Evolutionary conservation across 2,113 vertebrate species (phyloP).

Genomic region (Hoplias malabaricus): DNA sequence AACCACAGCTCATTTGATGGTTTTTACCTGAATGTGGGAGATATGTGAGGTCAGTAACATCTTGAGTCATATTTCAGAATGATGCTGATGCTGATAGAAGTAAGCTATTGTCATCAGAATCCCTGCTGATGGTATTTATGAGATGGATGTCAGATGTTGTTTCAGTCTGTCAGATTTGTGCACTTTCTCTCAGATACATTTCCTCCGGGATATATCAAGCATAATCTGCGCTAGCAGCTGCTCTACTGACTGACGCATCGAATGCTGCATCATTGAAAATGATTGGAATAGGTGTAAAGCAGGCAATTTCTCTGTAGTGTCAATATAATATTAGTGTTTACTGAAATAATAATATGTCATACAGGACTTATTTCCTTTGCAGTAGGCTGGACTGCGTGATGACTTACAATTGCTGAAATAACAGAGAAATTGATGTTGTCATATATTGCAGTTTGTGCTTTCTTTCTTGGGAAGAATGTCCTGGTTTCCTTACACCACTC

Average conservation of each 20-base stretch:
- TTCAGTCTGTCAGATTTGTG: conserved; percentile 21
- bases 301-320: background rate
- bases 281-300: background rate
- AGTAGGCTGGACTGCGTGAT: background rate
- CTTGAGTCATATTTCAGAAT: conserved; percentile 9
- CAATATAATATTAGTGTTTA: no score
- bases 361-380: no score
- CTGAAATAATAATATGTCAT: no score
- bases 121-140: conserved; percentile 17
- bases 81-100: background rate
- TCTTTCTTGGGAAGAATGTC: conserved; percentile 18
- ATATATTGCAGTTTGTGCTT: background rate
- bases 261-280: background rate
- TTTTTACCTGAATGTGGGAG: background rate
- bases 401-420: background rate
- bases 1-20: background rate
- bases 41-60: background rate
- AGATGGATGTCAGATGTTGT: conserved; percentile 25
- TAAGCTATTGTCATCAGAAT: background rate
- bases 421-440: background rate
- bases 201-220: background rate
- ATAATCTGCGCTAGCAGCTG: background rate
- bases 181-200: conserved; percentile 6
- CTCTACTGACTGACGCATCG: background rate
- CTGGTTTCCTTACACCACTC: conserved; percentile 8